phyloP scores from a whole-genome alignment of 1,140 invertebrate genomes.

The Bombus confusus region DNA sequence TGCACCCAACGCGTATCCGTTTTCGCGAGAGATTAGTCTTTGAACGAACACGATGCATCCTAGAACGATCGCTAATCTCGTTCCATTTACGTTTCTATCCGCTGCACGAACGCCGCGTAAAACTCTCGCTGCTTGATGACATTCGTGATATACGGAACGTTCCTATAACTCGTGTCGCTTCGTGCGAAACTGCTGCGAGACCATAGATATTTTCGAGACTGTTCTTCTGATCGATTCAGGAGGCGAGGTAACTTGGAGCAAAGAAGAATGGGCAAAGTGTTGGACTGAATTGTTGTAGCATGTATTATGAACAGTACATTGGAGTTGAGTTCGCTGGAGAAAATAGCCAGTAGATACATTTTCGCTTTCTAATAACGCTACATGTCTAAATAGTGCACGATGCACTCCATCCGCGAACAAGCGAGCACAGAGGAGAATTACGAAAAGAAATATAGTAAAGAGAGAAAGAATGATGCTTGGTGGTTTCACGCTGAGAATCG shows the following conservation, averaged over 20 bases:
- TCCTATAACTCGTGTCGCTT: neutral
- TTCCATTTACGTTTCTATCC: slow-evolving; percentile 20
- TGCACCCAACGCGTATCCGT: slow-evolving; percentile 41
- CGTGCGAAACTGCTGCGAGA: neutral
- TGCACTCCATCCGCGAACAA: neutral
- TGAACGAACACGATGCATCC: slow-evolving; percentile 60
- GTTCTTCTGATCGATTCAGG: neutral
- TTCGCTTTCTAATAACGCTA: no score
- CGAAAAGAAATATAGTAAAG: slow-evolving; percentile 25
- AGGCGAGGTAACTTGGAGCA: neutral
- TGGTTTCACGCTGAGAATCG: slow-evolving; percentile 51
- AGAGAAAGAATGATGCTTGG: slow-evolving; percentile 41
- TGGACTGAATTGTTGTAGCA: neutral
- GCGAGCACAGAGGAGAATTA: slow-evolving; percentile 18
- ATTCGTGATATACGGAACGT: neutral
- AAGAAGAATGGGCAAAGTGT: neutral
- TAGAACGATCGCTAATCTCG: slow-evolving; percentile 54
- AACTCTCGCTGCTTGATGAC: slow-evolving; percentile 12
- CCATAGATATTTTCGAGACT: neutral
- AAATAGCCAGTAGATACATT: neutral
- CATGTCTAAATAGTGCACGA: no score
- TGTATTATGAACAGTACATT: neutral
- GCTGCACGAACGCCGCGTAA: slow-evolving; percentile 43
- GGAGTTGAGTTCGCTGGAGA: neutral
- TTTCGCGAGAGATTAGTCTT: slow-evolving; percentile 64